A percentile compares a stretch with the other conserved stretches of the same genome.
These are phyloP conservation scores for Argynnis bischoffii DNA, from an alignment of 2,888 invertebrate species.

Conservation along the genomic window DNA sequence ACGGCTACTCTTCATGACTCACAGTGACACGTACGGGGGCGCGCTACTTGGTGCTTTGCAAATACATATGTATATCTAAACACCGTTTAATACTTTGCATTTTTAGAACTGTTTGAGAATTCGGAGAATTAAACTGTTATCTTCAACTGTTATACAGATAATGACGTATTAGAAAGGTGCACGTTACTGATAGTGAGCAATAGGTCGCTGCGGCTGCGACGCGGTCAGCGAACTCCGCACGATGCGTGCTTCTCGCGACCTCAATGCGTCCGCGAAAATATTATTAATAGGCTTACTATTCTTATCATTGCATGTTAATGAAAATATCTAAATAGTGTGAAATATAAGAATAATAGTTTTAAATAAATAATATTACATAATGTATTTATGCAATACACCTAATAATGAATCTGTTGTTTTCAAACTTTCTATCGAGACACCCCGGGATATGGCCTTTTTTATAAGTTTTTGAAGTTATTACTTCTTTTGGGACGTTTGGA, in stretches of 20 bases:
- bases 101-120: too few relatives aligned
- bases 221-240: conserved; percentile 21
- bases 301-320: not conserved
- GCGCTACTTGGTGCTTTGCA: too few relatives aligned
- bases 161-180: not conserved
- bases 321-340: not conserved
- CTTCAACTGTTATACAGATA: too few relatives aligned
- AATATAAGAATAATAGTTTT: not conserved
- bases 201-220: not conserved
- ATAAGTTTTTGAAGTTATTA: too few relatives aligned
- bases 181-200: not conserved
- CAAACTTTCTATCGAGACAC: not conserved
- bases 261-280: conserved; percentile 9
- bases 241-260: conserved; percentile 9
- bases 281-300: conserved; percentile 8
- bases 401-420: not conserved
- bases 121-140: too few relatives aligned
- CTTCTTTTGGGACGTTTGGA: too few relatives aligned
- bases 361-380: not conserved
- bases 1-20: not conserved
- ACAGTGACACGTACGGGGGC: too few relatives aligned
- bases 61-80: too few relatives aligned
- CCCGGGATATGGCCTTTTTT: too few relatives aligned
- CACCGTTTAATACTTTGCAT: too few relatives aligned
- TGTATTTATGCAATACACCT: not conserved